A percentile compares a stretch with the other conserved stretches of the same genome.
Evolutionary conservation across 2,113 vertebrate genomes (phyloP).

Genomic region (Typhlomys cinereus): DNA sequence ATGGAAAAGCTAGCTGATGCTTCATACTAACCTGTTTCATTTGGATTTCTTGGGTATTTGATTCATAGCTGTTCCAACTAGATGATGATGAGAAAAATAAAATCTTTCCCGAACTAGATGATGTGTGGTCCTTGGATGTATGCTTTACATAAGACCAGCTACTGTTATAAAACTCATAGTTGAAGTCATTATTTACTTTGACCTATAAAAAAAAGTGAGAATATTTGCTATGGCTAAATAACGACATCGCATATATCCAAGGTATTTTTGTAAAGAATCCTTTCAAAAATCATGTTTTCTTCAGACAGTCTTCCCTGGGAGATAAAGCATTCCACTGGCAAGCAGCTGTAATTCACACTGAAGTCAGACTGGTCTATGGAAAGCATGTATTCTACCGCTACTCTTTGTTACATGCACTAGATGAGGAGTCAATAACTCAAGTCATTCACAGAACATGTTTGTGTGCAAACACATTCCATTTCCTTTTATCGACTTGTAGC

Average conservation of each 20-base stretch:
- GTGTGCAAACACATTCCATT: not conserved
- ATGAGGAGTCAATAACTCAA: not conserved
- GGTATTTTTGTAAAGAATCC: not conserved
- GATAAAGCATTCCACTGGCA: not conserved
- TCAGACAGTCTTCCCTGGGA: not conserved
- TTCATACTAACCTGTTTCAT: constrained; percentile 81
- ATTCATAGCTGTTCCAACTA: rapidly evolving
- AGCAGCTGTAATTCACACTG: not conserved
- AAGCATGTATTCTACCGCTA: not conserved
- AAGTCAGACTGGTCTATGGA: not conserved
- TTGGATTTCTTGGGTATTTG: not conserved
- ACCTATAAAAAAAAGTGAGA: constrained; percentile 86
- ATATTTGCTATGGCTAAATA: constrained; percentile 7
- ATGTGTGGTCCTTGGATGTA: constrained; percentile 36
- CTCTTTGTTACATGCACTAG: not conserved
- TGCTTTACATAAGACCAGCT: constrained; percentile 92
- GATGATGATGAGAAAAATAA: not conserved
- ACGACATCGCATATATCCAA: not conserved
- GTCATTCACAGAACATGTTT: not conserved
- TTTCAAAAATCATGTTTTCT: not conserved
- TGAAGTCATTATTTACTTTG: constrained; percentile 91
- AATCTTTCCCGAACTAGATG: rapidly evolving
- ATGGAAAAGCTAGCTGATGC: not conserved
- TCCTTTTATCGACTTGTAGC: constrained; percentile 9
- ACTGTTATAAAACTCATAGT: constrained; percentile 92